These are phyloP conservation scores for Lerista edwardsae DNA, from an alignment of 2,797 vertebrate genomes.

Conservation along the genomic window DNA sequence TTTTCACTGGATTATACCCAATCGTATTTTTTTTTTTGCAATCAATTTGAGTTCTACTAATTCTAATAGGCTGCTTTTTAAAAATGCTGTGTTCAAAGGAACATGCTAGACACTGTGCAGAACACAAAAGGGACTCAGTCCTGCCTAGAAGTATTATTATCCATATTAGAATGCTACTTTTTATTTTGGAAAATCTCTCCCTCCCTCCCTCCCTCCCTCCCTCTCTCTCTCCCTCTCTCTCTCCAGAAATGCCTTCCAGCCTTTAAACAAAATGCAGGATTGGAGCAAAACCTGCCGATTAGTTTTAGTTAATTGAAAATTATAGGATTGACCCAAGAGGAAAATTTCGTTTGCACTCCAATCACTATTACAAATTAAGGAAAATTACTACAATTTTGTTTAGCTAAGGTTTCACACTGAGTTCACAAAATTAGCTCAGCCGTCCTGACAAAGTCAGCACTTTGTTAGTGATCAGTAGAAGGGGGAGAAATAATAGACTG, in stretches of 20 bases:
- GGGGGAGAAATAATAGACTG: slow-evolving; percentile 77
- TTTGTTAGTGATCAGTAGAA: slow-evolving; percentile 79
- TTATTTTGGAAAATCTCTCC: too few relatives aligned
- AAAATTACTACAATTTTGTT: slow-evolving; percentile 86
- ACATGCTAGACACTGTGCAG: too few relatives aligned
- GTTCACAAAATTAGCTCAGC: slow-evolving; percentile 85
- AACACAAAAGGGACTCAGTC: not conserved
- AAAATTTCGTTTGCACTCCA: slow-evolving; percentile 86
- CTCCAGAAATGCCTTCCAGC: slow-evolving; percentile 79
- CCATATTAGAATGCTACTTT: too few relatives aligned
- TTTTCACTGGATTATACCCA: too few relatives aligned
- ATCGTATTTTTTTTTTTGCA: too few relatives aligned
- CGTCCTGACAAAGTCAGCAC: slow-evolving; percentile 83
- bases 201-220: not conserved
- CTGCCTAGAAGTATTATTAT: slow-evolving; percentile 15
- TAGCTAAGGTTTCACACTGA: slow-evolving; percentile 86
- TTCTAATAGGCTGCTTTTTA: not conserved
- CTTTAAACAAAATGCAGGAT: slow-evolving; percentile 83
- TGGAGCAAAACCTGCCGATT: slow-evolving; percentile 78
- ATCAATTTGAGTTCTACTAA: not conserved
- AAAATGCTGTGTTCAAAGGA: too few relatives aligned
- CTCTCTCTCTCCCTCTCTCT: slow-evolving; percentile 57
- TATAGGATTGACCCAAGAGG: slow-evolving; percentile 86
- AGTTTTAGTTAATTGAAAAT: slow-evolving; percentile 89
- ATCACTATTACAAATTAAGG: slow-evolving; percentile 87